Evolutionary conservation across 2,797 vertebrate species (phyloP).

Genomic region (Enteromius thamalakanensis): DNA sequence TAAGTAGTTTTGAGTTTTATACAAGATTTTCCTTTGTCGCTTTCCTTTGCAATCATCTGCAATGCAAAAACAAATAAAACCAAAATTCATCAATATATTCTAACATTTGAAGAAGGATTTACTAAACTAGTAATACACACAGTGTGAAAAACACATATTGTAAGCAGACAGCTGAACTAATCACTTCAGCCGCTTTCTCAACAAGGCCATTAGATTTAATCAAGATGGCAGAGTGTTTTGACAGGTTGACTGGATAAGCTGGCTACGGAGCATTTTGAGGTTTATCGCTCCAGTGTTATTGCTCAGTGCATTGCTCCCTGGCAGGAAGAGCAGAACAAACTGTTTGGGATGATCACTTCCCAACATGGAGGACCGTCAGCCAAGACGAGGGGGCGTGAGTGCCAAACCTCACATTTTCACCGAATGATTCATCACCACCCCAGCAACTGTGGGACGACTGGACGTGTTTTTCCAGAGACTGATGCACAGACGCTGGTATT

Average conservation of each 20-base stretch:
- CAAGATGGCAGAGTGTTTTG: conserved; percentile 22
- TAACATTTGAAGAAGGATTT: not conserved
- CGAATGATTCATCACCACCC: conserved; percentile 52
- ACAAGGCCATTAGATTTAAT: conserved; percentile 15
- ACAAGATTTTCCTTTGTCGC: conserved; percentile 89
- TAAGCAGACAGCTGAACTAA: conserved; percentile 7
- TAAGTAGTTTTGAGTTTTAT: conserved; percentile 92
- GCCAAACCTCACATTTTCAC: conserved; percentile 51
- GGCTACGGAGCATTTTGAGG: conserved; percentile 5
- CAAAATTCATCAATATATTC: not conserved
- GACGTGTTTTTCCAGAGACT: conserved; percentile 37
- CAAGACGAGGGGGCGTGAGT: conserved; percentile 44
- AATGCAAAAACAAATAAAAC: not conserved
- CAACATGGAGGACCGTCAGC: conserved; percentile 27
- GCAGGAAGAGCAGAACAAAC: conserved; percentile 46
- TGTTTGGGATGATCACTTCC: conserved; percentile 43
- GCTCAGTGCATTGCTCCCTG: conserved; percentile 32
- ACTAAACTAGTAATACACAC: conserved; percentile 12
- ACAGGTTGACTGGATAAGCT: conserved; percentile 34
- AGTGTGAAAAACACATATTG: not conserved
- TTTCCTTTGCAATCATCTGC: conserved; percentile 86
- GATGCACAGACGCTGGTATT: conserved; percentile 2
- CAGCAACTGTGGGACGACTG: conserved; percentile 15
- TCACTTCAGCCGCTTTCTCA: not conserved
- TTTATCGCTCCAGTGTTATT: conserved; percentile 21